Evolutionary conservation across 2,113 vertebrate species (phyloP), one percentile per base, ranked within the genome.

Genomic region (Dendropsophus ebraccatus): DNA sequence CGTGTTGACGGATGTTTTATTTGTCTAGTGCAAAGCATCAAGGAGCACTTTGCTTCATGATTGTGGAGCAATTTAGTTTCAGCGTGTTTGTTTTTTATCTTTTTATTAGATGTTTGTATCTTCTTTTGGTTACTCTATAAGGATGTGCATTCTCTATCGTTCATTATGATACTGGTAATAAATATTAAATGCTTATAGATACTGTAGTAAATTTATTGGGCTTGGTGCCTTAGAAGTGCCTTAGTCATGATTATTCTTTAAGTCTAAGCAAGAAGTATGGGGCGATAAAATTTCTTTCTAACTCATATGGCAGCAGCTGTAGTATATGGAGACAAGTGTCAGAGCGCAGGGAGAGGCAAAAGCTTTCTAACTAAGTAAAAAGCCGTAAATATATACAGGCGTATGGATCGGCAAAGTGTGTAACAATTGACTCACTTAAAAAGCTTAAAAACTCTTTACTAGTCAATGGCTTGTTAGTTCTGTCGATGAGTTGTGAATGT

Each of bases 11-110:
- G 45, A 35, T 82, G 80, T 47, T 82, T 69, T 70, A 49, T 69
- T 56, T 65, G 78, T 62, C 56, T 65, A 17, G 54, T 16, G 54
- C 45, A 4, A 60, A 80, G n/a, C 30, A 80, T 45, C 77, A 17
- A 80, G 77, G 25, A 81, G 78, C 78, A 81, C 56, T 81, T 47
- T 81, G 41, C 41, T 14, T 32, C 74, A 77, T 54, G 1, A 30
- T 0, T 54, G 74, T 47, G 12, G 47, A 21, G 28, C 74, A 47
- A 47, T 49, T 52, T 35, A 28, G 47, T 17, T 50, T 75, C 5
- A 52, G 1, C n/a, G 21, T 76, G n/a, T 76, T 23, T 32, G 7
- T 25, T 5, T 49, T 49, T 69, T 35, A 9, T 37, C 32, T 1
- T 35, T 69, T 9, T 69, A 37, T 25, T 77, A 11, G 17, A 28